Base-by-base conservation (phyloP, 2,113 vertebrate genomes). In the Pardalotus punctatus region DNA sequence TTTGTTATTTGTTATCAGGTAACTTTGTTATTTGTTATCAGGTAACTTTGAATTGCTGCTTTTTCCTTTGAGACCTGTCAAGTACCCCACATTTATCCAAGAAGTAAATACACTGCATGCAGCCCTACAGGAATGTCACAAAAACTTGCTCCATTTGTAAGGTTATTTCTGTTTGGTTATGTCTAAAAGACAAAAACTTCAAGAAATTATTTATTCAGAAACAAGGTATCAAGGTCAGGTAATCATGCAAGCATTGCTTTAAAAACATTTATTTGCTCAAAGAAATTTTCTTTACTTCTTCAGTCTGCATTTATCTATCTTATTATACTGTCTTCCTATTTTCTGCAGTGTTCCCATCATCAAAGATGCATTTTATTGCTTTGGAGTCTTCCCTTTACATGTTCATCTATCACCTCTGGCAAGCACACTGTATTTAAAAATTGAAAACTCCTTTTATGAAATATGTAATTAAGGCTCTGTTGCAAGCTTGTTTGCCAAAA, bases 351-450 rank as follows among this genome's bases (percentile, higher is more conserved):
- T 60, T 81, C 51, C 31, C 57, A 67, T 84, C 88, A 88, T 58
- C 81, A 62, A 53, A 91, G 72, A 84, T 54, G 35, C 58, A 56
- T 86, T 92, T 91, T 81, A 71, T 43, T 94, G 67, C 86, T 91
- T 86, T 81, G 80, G 77, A 94, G 83, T 60, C 77, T 88, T 95
- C 88, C 43, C 85, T 48, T 86, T 92, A 47, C 27, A 38, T 43
- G 91, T 77, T 90, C 91, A 90, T 94, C 91, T 51, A 53, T 83
- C 92, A 92, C 77, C 88, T 72, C 40, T 86, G 77, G 60, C 93
- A 94, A 88, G 47, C 51, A 86, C 56, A 64, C 35, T 71, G 65
- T 64, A 83, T 88, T 91, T 94, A 97, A 96, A 90, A 95, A 81
- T 23, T 40, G 69, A 87, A 69, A 91, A 51, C 51, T 92, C 47